A percentile compares a stretch with the other conserved stretches of the same genome.
Evolutionary conservation across 2,797 vertebrate genomes (phyloP).

Genomic region (Channallabes apus): DNA sequence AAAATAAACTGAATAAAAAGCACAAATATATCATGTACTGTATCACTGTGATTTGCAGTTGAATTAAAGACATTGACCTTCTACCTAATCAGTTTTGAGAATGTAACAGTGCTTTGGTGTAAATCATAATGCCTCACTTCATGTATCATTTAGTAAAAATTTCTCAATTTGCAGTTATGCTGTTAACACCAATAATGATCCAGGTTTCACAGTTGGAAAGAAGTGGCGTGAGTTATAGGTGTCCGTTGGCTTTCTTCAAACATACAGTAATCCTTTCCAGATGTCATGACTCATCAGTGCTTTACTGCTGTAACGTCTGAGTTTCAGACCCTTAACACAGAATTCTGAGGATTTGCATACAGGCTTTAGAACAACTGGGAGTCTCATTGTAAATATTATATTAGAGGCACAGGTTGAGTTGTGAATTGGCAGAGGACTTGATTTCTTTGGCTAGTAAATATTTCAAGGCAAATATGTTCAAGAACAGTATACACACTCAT

Average conservation of each 20-base stretch:
- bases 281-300: constrained; percentile 38
- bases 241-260: constrained; percentile 39
- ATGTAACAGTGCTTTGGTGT: background rate
- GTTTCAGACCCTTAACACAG: background rate
- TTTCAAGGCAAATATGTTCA: constrained; percentile 19
- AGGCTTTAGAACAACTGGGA: constrained; percentile 11
- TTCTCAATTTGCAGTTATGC: background rate
- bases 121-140: constrained; percentile 10
- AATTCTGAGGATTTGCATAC: constrained; percentile 38
- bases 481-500: background rate
- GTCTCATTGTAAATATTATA: constrained; percentile 22
- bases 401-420: constrained; percentile 13
- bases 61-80: background rate
- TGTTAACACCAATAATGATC: background rate
- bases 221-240: constrained; percentile 21
- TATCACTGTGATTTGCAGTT: background rate
- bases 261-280: constrained; percentile 43
- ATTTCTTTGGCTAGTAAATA: constrained; percentile 5
- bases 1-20: background rate
- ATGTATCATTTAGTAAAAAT: constrained; percentile 11
- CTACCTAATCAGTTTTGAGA: background rate
- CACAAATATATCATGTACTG: background rate
- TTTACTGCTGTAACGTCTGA: constrained; percentile 16
- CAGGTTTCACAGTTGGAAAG: constrained; percentile 12
- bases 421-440: constrained; percentile 11